Percentiles rank a stretch among this genome's conserved stretches.
These are phyloP conservation scores for Alauda arvensis DNA, from an alignment of 2,797 vertebrate species.

Conservation along the genomic window DNA sequence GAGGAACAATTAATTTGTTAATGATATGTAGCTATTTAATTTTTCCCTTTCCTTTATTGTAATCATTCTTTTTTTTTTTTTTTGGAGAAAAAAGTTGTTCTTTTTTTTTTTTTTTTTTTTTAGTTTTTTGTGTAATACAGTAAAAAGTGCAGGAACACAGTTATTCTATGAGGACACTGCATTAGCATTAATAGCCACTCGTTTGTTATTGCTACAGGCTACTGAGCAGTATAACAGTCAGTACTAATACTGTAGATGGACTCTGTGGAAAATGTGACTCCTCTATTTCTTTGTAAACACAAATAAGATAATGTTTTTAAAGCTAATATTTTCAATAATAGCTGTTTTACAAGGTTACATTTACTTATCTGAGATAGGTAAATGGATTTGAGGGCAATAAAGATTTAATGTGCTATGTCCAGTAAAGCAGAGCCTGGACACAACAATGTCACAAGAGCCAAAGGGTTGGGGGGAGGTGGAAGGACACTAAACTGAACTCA, in stretches of 20 bases:
- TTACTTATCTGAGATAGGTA: conserved; percentile 89
- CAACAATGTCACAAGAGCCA: conserved; percentile 21
- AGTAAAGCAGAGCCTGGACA: not conserved
- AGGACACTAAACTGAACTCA: conserved; percentile 43
- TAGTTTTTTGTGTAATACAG: too few relatives aligned
- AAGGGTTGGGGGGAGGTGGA: conserved; percentile 49
- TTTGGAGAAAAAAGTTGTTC: conserved; percentile 96
- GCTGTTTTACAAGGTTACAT: conserved; percentile 62
- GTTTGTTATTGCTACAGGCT: conserved; percentile 88
- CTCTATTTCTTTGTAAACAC: conserved; percentile 63
- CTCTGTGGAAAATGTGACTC: conserved; percentile 75
- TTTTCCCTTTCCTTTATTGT: conserved; percentile 93
- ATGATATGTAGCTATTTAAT: conserved; percentile 99
- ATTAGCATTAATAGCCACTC: conserved; percentile 86
- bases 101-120: conserved; percentile 69
- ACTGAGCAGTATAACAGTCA: conserved; percentile 77
- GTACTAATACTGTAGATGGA: conserved; percentile 72
- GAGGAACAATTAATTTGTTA: conserved; percentile 99
- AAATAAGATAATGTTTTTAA: conserved; percentile 55
- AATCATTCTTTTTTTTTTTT: conserved; percentile 81
- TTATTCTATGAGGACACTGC: conserved; percentile 90
- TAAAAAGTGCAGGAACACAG: conserved; percentile 98
- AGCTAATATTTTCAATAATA: conserved; percentile 59
- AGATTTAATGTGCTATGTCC: conserved; percentile 24
- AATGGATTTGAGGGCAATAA: conserved; percentile 59